These are phyloP conservation scores for Drosophila eugracilis DNA, from an alignment of 1,140 invertebrate genomes.

Conservation along the genomic window DNA sequence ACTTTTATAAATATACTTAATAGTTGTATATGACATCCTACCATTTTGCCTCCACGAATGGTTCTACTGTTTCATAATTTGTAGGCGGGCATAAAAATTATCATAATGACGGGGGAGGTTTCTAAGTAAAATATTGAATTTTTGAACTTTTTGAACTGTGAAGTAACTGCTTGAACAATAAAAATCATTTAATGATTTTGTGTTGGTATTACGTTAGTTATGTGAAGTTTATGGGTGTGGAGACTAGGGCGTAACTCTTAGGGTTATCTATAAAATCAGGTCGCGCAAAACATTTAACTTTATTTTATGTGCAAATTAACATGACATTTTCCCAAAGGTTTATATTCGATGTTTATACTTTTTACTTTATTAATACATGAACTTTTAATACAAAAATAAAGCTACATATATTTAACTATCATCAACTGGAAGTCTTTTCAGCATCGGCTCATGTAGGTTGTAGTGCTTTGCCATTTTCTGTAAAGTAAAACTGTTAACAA, in stretches of 20 bases:
- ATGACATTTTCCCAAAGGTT: too few relatives aligned
- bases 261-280: too few relatives aligned
- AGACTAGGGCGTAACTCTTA: too few relatives aligned
- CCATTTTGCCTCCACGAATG: background rate
- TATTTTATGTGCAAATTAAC: too few relatives aligned
- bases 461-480: conserved; percentile 57
- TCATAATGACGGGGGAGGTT: background rate
- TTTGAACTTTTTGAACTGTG: background rate
- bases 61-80: background rate
- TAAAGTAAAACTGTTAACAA: conserved; percentile 3
- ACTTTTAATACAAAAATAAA: background rate
- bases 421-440: conserved; percentile 37
- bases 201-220: background rate
- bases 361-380: background rate
- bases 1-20: background rate
- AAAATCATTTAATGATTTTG: conserved; percentile 2
- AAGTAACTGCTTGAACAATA: conserved; percentile 1
- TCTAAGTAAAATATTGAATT: background rate
- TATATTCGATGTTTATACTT: too few relatives aligned
- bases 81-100: background rate
- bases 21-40: background rate
- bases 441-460: conserved; percentile 47
- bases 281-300: too few relatives aligned
- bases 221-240: background rate
- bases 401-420: background rate